Evolutionary conservation across 2,797 vertebrate species (phyloP).

Genomic region (Sebastes kiyomatsui): DNA sequence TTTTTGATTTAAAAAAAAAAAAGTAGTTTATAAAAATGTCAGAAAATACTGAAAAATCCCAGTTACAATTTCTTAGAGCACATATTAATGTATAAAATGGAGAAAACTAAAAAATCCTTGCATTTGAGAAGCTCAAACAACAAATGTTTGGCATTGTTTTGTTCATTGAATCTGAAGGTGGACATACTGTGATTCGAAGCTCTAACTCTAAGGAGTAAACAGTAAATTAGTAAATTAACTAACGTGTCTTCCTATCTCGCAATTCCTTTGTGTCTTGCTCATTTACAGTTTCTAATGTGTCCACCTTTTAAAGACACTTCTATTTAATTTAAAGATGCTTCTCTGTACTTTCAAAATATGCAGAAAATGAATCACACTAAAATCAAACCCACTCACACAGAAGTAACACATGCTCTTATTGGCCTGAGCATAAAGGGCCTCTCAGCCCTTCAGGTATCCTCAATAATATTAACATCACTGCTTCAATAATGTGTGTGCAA

Average conservation of each 20-base stretch:
- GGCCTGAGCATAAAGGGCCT: neutral
- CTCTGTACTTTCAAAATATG: neutral
- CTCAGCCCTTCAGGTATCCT: neutral
- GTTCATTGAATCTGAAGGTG: too few relatives aligned
- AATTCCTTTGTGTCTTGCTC: neutral
- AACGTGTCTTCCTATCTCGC: neutral
- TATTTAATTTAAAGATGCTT: neutral
- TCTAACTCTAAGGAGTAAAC: too few relatives aligned
- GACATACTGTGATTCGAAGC: too few relatives aligned
- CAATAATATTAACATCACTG: too few relatives aligned
- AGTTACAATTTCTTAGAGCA: neutral
- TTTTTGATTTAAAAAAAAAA: neutral
- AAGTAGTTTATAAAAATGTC: neutral
- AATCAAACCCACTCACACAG: neutral
- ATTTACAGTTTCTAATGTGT: neutral
- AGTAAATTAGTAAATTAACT: neutral
- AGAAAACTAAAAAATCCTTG: neutral
- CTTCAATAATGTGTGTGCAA: too few relatives aligned
- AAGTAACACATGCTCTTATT: neutral
- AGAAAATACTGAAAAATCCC: neutral
- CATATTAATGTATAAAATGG: neutral
- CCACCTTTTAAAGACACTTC: neutral
- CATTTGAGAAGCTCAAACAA: neutral
- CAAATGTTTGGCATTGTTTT: neutral
- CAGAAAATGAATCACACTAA: neutral